These are phyloP conservation scores for Troides oblongomaculatus DNA, from an alignment of 2,888 invertebrate genomes.

Conservation along the genomic window DNA sequence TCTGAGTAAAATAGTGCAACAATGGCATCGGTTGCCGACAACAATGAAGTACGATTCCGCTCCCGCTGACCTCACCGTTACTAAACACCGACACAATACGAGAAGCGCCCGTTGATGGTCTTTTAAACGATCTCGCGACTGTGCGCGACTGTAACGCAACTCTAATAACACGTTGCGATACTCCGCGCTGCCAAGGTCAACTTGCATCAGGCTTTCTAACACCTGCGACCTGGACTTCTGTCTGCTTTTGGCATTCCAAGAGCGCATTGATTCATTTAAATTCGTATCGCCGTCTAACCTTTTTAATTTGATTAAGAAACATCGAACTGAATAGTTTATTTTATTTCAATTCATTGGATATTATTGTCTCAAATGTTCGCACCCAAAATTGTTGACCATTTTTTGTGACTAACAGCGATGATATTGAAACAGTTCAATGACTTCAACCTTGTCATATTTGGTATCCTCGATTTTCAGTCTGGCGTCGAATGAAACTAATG, in stretches of 20 bases:
- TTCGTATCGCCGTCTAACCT: constrained; percentile 70
- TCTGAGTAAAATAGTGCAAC: constrained; percentile 60
- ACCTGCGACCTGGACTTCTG: constrained; percentile 61
- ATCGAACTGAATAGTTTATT: constrained; percentile 35
- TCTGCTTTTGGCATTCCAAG: constrained; percentile 52
- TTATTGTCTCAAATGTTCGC: constrained; percentile 42
- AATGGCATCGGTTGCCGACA: constrained; percentile 55
- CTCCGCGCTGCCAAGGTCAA: constrained; percentile 69
- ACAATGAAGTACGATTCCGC: constrained; percentile 59
- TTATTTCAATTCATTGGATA: constrained; percentile 41
- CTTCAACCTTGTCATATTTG: constrained; percentile 67
- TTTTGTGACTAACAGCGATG: constrained; percentile 40
- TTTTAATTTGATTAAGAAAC: constrained; percentile 62
- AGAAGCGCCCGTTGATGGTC: constrained; percentile 72
- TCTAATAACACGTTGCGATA: constrained; percentile 65
- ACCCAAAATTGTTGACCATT: constrained; percentile 24
- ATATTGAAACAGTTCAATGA: constrained; percentile 62
- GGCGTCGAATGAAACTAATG: constrained; percentile 59
- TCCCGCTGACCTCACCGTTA: constrained; percentile 62
- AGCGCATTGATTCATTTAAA: constrained; percentile 58
- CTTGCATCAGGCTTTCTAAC: constrained; percentile 75
- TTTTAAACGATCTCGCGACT: constrained; percentile 74
- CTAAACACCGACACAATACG: constrained; percentile 64
- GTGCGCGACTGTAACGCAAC: constrained; percentile 51
- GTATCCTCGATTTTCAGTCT: constrained; percentile 57